Conservation (phyloP, 2,888 invertebrate species). For the Nyleta sp. region DNA sequence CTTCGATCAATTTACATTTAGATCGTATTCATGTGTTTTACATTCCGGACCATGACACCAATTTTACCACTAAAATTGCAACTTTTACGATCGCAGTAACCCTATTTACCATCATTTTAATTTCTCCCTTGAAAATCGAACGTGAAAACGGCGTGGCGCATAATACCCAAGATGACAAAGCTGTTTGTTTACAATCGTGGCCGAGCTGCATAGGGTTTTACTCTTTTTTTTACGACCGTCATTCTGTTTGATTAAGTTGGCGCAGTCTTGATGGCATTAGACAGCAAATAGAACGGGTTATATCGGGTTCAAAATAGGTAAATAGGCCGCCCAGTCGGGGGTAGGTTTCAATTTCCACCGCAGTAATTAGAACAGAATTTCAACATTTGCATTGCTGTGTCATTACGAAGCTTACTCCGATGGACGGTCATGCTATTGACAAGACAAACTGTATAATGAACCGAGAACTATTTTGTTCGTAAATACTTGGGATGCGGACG, state of each 20-base stretch:
- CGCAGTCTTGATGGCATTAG: constrained; percentile 10
- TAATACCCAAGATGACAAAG: neutral
- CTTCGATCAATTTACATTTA: too few relatives aligned
- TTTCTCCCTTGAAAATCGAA: neutral
- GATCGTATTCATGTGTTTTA: too few relatives aligned
- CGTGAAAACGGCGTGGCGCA: neutral
- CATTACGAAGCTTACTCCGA: constrained; percentile 22
- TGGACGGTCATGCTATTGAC: constrained; percentile 28
- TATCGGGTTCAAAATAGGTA: constrained; percentile 37
- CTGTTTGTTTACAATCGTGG: neutral
- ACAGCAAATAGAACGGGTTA: constrained; percentile 20
- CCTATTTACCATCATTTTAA: too few relatives aligned
- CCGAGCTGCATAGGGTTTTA: neutral
- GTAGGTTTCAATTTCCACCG: constrained; percentile 42
- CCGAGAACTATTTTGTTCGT: constrained; percentile 31
- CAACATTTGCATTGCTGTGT: constrained; percentile 46
- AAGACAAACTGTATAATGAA: constrained; percentile 39
- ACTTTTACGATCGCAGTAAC: too few relatives aligned
- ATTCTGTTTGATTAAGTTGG: constrained; percentile 1
- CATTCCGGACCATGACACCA: too few relatives aligned
- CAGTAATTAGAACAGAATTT: constrained; percentile 50
- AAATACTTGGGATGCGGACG: constrained; percentile 30
- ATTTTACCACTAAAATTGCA: too few relatives aligned
- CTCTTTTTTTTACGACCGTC: constrained; percentile 4
- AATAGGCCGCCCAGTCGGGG: constrained; percentile 20